Base-by-base conservation (phyloP, 2,888 invertebrate genomes). In the Tachina grossa region DNA sequence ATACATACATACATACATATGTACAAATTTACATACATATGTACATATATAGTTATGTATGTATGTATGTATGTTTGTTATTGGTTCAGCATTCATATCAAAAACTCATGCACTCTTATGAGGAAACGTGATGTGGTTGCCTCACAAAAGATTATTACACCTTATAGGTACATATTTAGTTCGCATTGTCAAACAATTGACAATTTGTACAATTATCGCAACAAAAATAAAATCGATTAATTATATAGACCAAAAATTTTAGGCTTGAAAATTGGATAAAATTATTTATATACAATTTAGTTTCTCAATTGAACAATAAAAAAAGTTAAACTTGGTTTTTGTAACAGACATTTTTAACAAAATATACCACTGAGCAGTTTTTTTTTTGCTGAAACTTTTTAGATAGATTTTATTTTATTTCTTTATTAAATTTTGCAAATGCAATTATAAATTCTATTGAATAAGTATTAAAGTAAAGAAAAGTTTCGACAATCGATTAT, bases 61-160 rank as follows among this genome's bases (percentile, higher is more conserved):
- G 31, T 31, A 22, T 2, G 22, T 22, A 22, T 22, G 22, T 22
- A 6, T 31, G 31, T 10, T 13, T 45, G 5, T 55, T 16, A 59
- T 19, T 68, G 0, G 2, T 43, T 53, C 13, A 13, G 11, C 51
- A 41, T 51, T n/a, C 53, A 31, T 53, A 63, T 71, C 41, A 39
- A 9, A 63, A 6, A 57, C n/a, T 39, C 31, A 45, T 74, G 49
- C 2, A 51, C 63, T 22, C 55, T 47, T 14, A 19, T 65, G 49
- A 19, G 39, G 55, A 83, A 76, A 85, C 85, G 85, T 85, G 85
- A 66, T 85, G 76, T 14, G 79, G 83, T 83, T 76, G 76, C n/a
- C 75, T 53, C 47, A 22, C n/a, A 6, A 19, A 39, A 76, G 85
- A 71, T 85, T 85, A 76, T 19, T 53, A 31, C 31, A 31, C 43